phyloP scores from a whole-genome alignment of 1,140 invertebrate species.

The Hirudo medicinalis region DNA sequence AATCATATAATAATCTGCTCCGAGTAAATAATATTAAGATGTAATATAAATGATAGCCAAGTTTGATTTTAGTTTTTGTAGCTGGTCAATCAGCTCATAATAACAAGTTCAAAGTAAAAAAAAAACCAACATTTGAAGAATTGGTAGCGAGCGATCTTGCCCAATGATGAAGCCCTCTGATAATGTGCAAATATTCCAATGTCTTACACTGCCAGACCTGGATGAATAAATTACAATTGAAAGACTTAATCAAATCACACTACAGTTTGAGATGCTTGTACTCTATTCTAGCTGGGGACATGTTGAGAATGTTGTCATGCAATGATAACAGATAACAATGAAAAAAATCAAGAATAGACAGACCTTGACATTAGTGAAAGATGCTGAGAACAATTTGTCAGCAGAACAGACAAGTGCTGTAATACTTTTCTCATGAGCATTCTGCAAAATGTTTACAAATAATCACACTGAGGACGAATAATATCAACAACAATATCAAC shows the following conservation, averaged over 20 bases:
- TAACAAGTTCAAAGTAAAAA: too few species aligned
- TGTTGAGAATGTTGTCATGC: not conserved
- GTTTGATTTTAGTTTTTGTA: too few species aligned
- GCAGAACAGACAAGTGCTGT: conserved; percentile 30
- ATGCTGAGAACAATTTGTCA: conserved; percentile 33
- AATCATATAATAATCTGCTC: not conserved
- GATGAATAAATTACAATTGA: conserved; percentile 14
- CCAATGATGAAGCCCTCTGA: conserved; percentile 34
- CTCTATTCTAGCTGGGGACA: not conserved
- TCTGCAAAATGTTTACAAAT: conserved; percentile 26
- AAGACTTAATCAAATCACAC: conserved; percentile 1
- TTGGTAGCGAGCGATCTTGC: conserved; percentile 31
- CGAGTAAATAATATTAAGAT: not conserved
- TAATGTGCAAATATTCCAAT: conserved; percentile 28
- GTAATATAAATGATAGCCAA: not conserved
- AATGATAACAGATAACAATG: not conserved
- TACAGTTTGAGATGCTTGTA: not conserved
- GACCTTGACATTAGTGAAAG: conserved; percentile 35
- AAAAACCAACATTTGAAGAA: conserved; percentile 28
- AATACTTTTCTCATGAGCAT: conserved; percentile 35
- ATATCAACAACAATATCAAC: too few species aligned
- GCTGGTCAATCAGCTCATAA: too few species aligned
- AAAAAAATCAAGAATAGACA: not conserved
- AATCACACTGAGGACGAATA: not conserved
- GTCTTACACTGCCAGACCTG: conserved; percentile 33